Conservation (phyloP, 1,140 invertebrate genomes). For the Caerostris darwini region DNA sequence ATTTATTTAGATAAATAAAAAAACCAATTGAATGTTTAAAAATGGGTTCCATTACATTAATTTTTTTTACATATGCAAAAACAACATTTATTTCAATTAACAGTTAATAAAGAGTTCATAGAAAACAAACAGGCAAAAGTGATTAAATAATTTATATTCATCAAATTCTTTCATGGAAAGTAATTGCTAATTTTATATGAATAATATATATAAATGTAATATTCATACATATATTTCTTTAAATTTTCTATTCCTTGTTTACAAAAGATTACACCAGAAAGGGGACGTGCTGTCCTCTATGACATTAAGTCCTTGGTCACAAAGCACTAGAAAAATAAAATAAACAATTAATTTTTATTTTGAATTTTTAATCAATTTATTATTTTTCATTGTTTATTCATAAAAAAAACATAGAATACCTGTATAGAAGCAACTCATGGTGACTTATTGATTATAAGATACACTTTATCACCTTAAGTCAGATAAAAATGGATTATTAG, state of each 20-base stretch:
- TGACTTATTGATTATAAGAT: background rate
- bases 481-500: conserved; percentile 1
- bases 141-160: conserved; percentile 49
- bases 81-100: background rate
- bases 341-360: background rate
- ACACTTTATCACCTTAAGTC: conserved; percentile 22
- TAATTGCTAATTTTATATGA: conserved; percentile 41
- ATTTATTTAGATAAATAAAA: no score
- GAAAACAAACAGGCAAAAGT: background rate
- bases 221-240: conserved; percentile 35
- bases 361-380: background rate
- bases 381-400: background rate
- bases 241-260: conserved; percentile 38
- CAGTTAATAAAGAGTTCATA: background rate
- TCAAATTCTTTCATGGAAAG: conserved; percentile 26
- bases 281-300: background rate
- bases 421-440: background rate
- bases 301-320: background rate
- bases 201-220: conserved; percentile 36
- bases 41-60: no score
- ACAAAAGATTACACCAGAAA: conserved; percentile 39
- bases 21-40: no score
- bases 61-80: no score
- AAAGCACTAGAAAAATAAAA: background rate
- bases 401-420: background rate